phyloP scores from a whole-genome alignment of 2,888 invertebrate genomes.

The Acleris sparsana region DNA sequence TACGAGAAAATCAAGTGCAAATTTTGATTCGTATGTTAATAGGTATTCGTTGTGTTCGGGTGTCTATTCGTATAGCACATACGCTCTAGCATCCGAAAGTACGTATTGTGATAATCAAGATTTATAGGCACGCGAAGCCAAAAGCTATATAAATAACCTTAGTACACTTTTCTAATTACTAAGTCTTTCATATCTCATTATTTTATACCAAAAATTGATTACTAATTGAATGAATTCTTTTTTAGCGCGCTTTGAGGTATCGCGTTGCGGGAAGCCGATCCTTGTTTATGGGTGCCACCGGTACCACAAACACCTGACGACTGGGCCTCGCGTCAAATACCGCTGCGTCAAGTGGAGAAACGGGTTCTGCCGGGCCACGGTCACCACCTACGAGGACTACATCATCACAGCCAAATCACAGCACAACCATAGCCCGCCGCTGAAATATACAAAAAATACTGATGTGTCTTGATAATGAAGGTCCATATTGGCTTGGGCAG shows the following conservation, averaged over 20 bases:
- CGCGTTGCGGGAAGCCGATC: constrained; percentile 30
- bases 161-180: too few relatives aligned
- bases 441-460: background rate
- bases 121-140: too few relatives aligned
- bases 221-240: too few relatives aligned
- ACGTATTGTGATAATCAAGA: too few relatives aligned
- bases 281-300: constrained; percentile 22
- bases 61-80: too few relatives aligned
- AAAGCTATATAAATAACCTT: too few relatives aligned
- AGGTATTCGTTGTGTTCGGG: too few relatives aligned
- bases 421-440: constrained; percentile 25
- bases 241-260: constrained; percentile 14
- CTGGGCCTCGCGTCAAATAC: constrained; percentile 4
- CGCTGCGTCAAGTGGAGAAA: constrained; percentile 31
- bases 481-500: background rate
- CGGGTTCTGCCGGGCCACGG: constrained; percentile 18
- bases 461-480: background rate
- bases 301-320: constrained; percentile 22
- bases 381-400: constrained; percentile 19
- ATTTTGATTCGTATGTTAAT: too few relatives aligned
- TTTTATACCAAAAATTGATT: too few relatives aligned
- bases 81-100: too few relatives aligned
- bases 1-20: too few relatives aligned
- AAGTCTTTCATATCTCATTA: too few relatives aligned
- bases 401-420: constrained; percentile 8